These are phyloP conservation scores for Timema cristinae DNA, from an alignment of 2,888 invertebrate genomes.

Conservation along the genomic window DNA sequence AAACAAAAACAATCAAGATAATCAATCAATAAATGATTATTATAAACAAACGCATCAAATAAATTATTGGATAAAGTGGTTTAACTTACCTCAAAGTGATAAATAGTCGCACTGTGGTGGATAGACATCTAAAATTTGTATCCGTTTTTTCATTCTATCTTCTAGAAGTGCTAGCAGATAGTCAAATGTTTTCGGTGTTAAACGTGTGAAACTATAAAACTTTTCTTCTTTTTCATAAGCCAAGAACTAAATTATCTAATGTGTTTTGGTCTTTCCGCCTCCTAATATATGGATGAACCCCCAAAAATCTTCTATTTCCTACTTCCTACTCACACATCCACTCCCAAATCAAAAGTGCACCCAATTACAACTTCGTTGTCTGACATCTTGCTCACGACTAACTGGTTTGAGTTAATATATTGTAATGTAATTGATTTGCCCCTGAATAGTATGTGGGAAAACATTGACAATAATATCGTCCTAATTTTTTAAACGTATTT, in stretches of 20 bases:
- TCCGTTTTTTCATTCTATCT: background rate
- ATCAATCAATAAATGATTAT: no score
- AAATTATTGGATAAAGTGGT: no score
- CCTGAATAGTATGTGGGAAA: no score
- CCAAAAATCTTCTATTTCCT: background rate
- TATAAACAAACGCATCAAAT: no score
- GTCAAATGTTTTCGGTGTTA: background rate
- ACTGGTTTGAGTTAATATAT: background rate
- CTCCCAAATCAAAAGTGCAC: background rate
- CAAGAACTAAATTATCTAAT: slow-evolving; percentile 1
- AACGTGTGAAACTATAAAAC: background rate
- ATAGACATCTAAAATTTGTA: slow-evolving; percentile 1
- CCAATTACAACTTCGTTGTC: background rate
- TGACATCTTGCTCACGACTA: background rate
- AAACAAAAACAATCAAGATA: no score
- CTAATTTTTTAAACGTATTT: no score
- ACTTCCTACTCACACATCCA: slow-evolving; percentile 5
- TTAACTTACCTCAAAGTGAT: background rate
- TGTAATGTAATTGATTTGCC: no score
- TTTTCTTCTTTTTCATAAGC: background rate
- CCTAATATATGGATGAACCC: background rate
- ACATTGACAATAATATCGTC: no score
- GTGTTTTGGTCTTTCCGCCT: background rate
- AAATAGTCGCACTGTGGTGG: background rate
- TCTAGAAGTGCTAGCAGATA: background rate